These are phyloP conservation scores for Perognathus longimembris DNA, from an alignment of 2,113 vertebrate genomes.

Conservation along the genomic window DNA sequence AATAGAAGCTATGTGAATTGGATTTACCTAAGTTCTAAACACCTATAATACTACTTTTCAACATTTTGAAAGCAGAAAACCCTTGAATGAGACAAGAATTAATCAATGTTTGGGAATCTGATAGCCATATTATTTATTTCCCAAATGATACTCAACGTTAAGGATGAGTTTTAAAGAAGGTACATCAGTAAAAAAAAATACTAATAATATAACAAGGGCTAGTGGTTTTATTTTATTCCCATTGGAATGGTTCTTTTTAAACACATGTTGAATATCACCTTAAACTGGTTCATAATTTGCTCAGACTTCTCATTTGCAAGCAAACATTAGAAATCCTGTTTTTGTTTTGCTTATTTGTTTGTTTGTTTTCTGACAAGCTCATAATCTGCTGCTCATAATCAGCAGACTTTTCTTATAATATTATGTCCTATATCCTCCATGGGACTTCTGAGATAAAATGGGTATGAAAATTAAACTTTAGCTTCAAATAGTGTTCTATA, in stretches of 20 bases:
- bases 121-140: constrained; percentile 30
- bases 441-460: background rate
- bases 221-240: constrained; percentile 15
- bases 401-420: constrained; percentile 38
- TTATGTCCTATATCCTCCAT: background rate
- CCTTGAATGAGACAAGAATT: constrained; percentile 42
- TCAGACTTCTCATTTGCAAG: constrained; percentile 49
- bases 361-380: background rate
- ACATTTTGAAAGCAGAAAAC: constrained; percentile 31
- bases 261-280: constrained; percentile 35
- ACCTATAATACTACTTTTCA: constrained; percentile 6
- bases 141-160: background rate
- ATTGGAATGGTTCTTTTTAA: background rate
- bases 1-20: background rate
- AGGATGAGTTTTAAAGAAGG: too few relatives aligned
- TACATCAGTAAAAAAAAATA: background rate
- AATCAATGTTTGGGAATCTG: constrained; percentile 25
- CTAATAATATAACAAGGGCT: background rate
- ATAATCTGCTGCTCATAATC: background rate
- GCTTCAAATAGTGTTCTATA: background rate
- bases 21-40: background rate
- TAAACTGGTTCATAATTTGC: constrained; percentile 49
- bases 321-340: background rate
- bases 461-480: constrained; percentile 14
- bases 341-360: too few relatives aligned